These are phyloP conservation scores for Sturnira hondurensis DNA, from an alignment of 2,113 vertebrate species.

Conservation along the genomic window DNA sequence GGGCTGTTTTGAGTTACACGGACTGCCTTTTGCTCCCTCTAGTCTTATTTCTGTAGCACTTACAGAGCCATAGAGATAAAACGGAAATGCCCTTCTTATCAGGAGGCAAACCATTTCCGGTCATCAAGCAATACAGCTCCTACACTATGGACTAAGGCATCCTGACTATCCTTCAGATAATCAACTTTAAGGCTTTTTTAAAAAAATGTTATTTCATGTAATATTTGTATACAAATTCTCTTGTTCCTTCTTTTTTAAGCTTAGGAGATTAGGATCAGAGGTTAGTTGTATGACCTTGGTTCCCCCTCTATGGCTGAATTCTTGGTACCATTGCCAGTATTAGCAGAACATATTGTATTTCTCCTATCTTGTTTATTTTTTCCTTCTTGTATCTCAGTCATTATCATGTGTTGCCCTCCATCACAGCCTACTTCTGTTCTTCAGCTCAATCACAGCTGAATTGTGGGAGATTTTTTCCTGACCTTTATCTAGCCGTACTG, in stretches of 20 bases:
- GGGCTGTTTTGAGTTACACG: not conserved
- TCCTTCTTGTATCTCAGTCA: not conserved
- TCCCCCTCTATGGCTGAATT: not conserved
- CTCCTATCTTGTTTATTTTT: not conserved
- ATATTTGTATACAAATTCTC: slow-evolving; percentile 16
- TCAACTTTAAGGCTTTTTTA: not conserved
- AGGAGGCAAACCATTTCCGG: not conserved
- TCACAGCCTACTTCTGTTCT: not conserved
- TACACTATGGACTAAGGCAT: not conserved
- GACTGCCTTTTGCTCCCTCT: not conserved
- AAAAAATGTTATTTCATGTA: not conserved
- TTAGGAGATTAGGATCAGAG: slow-evolving; percentile 4
- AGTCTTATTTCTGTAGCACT: not conserved
- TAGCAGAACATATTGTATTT: not conserved
- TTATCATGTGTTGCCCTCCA: not conserved
- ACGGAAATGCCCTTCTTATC: not conserved
- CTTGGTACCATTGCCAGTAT: not conserved
- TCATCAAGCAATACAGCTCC: not conserved
- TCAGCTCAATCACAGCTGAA: not conserved
- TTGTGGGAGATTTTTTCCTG: not conserved
- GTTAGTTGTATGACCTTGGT: not conserved
- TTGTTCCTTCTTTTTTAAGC: not conserved
- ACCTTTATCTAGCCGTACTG: not conserved
- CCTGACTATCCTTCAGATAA: not conserved
- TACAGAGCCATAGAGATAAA: not conserved